Evolutionary conservation across 92 coral and sea anemone genomes (phyloP).

Genomic region (Phenganax marumi): DNA sequence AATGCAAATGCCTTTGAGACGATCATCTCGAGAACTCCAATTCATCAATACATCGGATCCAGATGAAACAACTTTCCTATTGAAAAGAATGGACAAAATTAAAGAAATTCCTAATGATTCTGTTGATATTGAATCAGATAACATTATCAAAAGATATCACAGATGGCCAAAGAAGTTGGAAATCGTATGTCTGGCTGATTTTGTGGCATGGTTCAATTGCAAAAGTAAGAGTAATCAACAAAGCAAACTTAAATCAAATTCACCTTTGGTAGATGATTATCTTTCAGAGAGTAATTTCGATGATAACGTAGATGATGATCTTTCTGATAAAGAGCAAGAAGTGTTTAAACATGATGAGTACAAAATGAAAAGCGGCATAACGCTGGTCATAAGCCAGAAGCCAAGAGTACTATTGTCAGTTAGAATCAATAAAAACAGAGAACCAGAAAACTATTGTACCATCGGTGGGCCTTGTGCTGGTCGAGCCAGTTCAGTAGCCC

Average conservation of each 20-base stretch:
- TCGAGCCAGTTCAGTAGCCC: slow-evolving; percentile 46
- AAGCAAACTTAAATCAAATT: background rate
- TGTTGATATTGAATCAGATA: slow-evolving; percentile 24
- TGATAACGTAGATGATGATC: background rate
- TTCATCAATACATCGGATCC: too few species aligned
- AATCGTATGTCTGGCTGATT: slow-evolving; percentile 6
- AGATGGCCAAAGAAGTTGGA: slow-evolving; percentile 41
- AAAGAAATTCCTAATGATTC: too few species aligned
- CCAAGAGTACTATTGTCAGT: background rate
- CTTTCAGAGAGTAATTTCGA: background rate
- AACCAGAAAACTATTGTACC: slow-evolving; percentile 56
- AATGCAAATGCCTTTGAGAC: too few species aligned
- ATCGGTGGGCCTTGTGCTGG: slow-evolving; percentile 30
- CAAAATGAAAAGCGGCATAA: background rate
- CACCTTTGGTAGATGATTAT: background rate
- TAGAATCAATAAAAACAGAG: slow-evolving; percentile 43
- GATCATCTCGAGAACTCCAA: too few species aligned
- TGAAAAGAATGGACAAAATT: too few species aligned
- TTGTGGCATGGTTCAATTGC: slow-evolving; percentile 20
- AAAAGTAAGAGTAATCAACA: background rate
- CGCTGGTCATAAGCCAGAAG: background rate
- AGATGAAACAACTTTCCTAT: too few species aligned
- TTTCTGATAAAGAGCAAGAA: background rate
- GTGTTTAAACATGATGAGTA: background rate
- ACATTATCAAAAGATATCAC: slow-evolving; percentile 51